phyloP scores from a whole-genome alignment of 2,888 invertebrate species.

The Epinotia nisella region DNA sequence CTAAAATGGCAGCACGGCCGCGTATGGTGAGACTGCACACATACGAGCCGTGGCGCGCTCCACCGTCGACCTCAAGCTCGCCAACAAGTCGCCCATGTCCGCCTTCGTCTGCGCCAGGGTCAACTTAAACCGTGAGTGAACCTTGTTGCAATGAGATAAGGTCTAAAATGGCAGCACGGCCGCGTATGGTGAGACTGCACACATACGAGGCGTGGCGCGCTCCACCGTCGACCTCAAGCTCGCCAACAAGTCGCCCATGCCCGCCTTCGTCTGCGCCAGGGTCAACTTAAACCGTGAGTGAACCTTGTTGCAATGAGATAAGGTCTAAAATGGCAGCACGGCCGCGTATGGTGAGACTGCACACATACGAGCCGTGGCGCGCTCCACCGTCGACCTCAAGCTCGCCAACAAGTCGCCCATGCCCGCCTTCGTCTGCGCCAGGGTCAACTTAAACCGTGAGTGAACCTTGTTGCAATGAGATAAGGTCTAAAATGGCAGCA shows the following conservation, averaged over 20 bases:
- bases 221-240: slow-evolving; percentile 62
- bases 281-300: slow-evolving; percentile 73
- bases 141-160: too few relatives aligned
- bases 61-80: slow-evolving; percentile 63
- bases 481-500: too few relatives aligned
- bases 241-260: slow-evolving; percentile 61
- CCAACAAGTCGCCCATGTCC: slow-evolving; percentile 62
- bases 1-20: slow-evolving; percentile 45
- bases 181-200: slow-evolving; percentile 76
- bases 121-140: slow-evolving; percentile 71
- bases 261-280: slow-evolving; percentile 68
- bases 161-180: slow-evolving; percentile 47
- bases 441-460: slow-evolving; percentile 71
- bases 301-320: neutral
- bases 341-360: slow-evolving; percentile 74
- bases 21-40: slow-evolving; percentile 75
- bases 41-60: slow-evolving; percentile 65
- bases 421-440: slow-evolving; percentile 69
- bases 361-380: slow-evolving; percentile 66
- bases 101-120: slow-evolving; percentile 68
- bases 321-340: neutral
- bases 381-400: slow-evolving; percentile 61
- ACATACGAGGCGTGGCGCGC: slow-evolving; percentile 67
- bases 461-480: slow-evolving; percentile 25
- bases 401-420: slow-evolving; percentile 63